These are phyloP conservation scores for Crotalus viridis DNA, from an alignment of 2,113 vertebrate genomes.

Conservation along the genomic window DNA sequence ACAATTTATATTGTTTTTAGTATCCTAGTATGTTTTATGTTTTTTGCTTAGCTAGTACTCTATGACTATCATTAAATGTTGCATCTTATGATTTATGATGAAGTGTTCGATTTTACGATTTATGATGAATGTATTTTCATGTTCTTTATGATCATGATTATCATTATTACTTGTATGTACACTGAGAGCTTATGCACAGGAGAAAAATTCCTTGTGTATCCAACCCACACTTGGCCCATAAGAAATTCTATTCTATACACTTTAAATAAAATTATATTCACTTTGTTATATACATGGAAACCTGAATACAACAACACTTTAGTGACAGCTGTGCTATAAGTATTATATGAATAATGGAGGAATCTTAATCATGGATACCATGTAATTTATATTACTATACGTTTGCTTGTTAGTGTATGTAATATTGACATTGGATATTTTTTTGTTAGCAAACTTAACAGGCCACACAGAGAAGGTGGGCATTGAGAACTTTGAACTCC, in stretches of 20 bases:
- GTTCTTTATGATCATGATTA: too few relatives aligned
- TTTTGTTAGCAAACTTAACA: slow-evolving; percentile 88
- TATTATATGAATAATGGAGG: background rate
- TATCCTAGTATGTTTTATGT: too few relatives aligned
- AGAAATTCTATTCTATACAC: background rate
- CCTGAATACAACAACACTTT: background rate
- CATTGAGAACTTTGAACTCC: slow-evolving; percentile 96
- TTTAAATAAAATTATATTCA: background rate
- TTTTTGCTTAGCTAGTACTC: too few relatives aligned
- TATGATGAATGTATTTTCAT: too few relatives aligned
- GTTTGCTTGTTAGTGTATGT: background rate
- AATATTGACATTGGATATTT: background rate
- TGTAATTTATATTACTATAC: background rate
- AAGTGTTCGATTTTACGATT: too few relatives aligned
- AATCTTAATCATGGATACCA: background rate
- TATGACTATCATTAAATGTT: too few relatives aligned
- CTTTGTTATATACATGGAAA: background rate
- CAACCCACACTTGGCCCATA: too few relatives aligned
- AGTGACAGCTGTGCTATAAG: background rate
- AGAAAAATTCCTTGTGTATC: too few relatives aligned
- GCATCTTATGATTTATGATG: too few relatives aligned
- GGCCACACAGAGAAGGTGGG: slow-evolving; percentile 94
- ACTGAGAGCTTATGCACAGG: too few relatives aligned
- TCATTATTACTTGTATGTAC: too few relatives aligned
- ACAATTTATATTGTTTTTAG: too few relatives aligned